phyloP scores from a whole-genome alignment of 2,888 invertebrate species.

The Eulithis prunata region DNA sequence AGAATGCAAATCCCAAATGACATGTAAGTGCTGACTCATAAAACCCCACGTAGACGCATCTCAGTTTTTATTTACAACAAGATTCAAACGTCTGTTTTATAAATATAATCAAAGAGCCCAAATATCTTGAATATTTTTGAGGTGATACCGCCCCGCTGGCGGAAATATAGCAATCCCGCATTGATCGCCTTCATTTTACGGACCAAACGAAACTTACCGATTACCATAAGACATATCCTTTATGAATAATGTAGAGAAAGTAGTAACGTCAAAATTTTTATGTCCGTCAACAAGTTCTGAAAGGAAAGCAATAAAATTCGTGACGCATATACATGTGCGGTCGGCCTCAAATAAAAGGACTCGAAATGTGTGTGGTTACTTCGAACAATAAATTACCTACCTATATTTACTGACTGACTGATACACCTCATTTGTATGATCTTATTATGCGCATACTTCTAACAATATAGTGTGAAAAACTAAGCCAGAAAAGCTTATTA shows the following conservation, averaged over 20 bases:
- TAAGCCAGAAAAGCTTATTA: no score
- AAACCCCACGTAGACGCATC: no score
- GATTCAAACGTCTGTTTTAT: neutral
- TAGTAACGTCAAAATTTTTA: conserved; percentile 54
- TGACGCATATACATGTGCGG: conserved; percentile 61
- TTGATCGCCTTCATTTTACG: conserved; percentile 12
- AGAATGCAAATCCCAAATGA: no score
- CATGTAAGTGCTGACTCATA: no score
- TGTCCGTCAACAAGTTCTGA: conserved; percentile 56
- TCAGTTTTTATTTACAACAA: neutral
- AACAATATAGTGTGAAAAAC: no score
- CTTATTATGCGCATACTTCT: no score
- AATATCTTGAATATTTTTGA: neutral
- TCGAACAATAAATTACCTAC: neutral
- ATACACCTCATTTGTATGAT: no score
- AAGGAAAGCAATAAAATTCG: conserved; percentile 69
- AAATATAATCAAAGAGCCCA: neutral
- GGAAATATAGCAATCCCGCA: conserved; percentile 2
- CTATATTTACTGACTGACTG: neutral
- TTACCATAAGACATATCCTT: conserved; percentile 38
- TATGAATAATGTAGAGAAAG: conserved; percentile 51
- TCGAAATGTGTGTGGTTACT: neutral
- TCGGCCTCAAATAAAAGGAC: conserved; percentile 64
- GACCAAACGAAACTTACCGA: conserved; percentile 28
- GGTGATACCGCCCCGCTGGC: neutral